Evolutionary conservation across 2,797 vertebrate genomes (phyloP).

Genomic region (Coranthus polyacanthus): DNA sequence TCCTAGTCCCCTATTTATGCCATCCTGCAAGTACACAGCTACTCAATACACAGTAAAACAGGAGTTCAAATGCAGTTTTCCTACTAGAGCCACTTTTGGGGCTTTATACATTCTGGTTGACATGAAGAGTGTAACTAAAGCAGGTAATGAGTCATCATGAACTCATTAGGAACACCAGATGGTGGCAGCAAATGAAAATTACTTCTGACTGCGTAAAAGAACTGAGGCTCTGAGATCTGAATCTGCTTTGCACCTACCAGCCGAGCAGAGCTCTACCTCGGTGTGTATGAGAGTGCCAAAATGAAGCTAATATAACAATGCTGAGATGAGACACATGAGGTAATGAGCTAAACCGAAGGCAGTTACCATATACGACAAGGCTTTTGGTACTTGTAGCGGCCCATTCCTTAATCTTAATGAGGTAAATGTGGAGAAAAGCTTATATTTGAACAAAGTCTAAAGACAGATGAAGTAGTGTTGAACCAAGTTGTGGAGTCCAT

Average conservation of each 20-base stretch:
- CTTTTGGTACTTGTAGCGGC: neutral
- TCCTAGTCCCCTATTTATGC: neutral
- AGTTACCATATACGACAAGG: neutral
- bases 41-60: neutral
- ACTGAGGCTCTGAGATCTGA: slow-evolving; percentile 13
- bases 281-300: slow-evolving; percentile 4
- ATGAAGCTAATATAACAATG: slow-evolving; percentile 16
- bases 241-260: neutral
- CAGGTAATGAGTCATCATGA: slow-evolving; percentile 61
- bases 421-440: too few species aligned
- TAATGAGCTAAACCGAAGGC: slow-evolving; percentile 2
- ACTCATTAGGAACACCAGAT: slow-evolving; percentile 55
- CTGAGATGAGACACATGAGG: slow-evolving; percentile 17
- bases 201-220: slow-evolving; percentile 46
- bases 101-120: neutral
- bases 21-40: neutral
- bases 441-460: too few species aligned
- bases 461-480: too few species aligned
- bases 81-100: neutral
- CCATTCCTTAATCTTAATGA: too few species aligned
- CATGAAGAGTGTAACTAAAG: slow-evolving; percentile 36
- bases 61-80: neutral
- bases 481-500: too few species aligned
- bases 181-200: slow-evolving; percentile 55
- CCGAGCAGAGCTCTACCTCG: neutral